Conservation (phyloP, 1,140 invertebrate species). For the Panulirus ornatus region DNA sequence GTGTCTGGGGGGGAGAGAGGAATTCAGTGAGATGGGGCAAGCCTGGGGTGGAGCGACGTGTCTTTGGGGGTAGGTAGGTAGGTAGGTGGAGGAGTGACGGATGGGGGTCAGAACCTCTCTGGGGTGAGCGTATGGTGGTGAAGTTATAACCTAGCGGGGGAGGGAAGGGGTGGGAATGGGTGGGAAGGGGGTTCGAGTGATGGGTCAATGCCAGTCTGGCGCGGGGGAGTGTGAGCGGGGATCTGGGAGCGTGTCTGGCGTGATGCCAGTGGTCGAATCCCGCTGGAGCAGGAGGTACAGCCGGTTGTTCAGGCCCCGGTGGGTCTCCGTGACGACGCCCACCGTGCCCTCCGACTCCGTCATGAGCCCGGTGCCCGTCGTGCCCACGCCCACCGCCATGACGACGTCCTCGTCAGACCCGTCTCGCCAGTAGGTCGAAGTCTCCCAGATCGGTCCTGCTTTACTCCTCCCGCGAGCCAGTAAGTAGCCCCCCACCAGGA, state of each 20-base stretch:
- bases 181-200: no score
- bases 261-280: conserved; percentile 56
- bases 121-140: background rate
- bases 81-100: background rate
- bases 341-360: conserved; percentile 58
- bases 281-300: conserved; percentile 67
- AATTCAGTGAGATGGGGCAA: background rate
- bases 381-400: conserved; percentile 21
- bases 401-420: conserved; percentile 51
- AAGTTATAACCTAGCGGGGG: background rate
- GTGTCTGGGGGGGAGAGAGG: background rate
- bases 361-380: conserved; percentile 16
- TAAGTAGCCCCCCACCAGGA: conserved; percentile 58
- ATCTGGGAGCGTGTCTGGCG: conserved; percentile 48
- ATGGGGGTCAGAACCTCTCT: background rate
- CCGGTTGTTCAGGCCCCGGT: conserved; percentile 67
- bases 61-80: no score
- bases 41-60: background rate
- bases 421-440: conserved; percentile 52
- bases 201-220: background rate
- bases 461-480: conserved; percentile 45
- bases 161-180: background rate
- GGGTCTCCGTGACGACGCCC: conserved; percentile 55
- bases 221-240: background rate
- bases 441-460: conserved; percentile 12